Percentiles rank a stretch among this genome's conserved stretches.
phyloP scores from a whole-genome alignment of 2,888 invertebrate species.

The Blomia tropicalis region DNA sequence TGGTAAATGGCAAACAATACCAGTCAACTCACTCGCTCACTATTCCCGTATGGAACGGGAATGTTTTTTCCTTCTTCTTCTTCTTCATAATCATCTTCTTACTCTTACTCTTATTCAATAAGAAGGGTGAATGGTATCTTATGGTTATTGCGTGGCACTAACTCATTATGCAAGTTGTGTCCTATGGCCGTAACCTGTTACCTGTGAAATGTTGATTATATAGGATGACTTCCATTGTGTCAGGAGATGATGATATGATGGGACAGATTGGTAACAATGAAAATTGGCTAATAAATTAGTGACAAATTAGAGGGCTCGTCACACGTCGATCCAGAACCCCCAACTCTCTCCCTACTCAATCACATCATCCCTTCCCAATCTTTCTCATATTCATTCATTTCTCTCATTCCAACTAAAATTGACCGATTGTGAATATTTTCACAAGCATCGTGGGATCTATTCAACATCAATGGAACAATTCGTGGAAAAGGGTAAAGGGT shows the following conservation, averaged over 20 bases:
- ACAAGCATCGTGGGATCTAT: no score
- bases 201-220: slow-evolving; percentile 15
- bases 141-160: no score
- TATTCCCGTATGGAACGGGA: no score
- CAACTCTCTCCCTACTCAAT: no score
- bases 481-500: no score
- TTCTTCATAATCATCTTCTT: not conserved
- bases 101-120: not conserved
- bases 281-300: not conserved
- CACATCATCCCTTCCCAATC: no score
- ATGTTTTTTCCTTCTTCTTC: no score
- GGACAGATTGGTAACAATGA: not conserved
- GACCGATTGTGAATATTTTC: no score
- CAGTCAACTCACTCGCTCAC: not conserved
- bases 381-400: no score
- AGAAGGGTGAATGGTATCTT: not conserved
- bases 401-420: no score
- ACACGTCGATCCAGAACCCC: no score
- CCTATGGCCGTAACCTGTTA: not conserved
- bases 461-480: no score
- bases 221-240: not conserved
- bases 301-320: slow-evolving; percentile 15
- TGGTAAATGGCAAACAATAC: not conserved
- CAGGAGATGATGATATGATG: not conserved
- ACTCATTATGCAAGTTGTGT: slow-evolving; percentile 4